phyloP scores from a whole-genome alignment of 2,888 invertebrate genomes.

The Ennomos erosarius region DNA sequence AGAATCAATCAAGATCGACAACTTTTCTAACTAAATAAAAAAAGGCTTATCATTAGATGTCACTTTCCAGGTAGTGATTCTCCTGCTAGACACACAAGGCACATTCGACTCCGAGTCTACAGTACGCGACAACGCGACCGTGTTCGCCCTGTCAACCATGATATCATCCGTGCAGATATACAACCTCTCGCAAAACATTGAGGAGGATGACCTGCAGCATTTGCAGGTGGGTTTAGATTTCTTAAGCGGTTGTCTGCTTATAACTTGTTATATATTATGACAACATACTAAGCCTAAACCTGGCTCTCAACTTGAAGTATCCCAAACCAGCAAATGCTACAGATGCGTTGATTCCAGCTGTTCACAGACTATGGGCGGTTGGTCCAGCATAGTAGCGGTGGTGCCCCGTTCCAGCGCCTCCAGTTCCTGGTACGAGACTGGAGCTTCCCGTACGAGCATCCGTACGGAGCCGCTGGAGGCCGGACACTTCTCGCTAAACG shows the following conservation, averaged over 20 bases:
- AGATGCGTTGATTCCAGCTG: constrained; percentile 79
- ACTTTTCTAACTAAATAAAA: too few species aligned
- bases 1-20: too few species aligned
- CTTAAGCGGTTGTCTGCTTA: too few species aligned
- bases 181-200: constrained; percentile 98
- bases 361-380: constrained; percentile 99
- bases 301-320: too few species aligned
- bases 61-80: constrained; percentile 89
- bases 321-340: too few species aligned
- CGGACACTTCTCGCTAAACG: constrained; percentile 93
- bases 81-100: constrained; percentile 98
- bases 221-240: constrained; percentile 85
- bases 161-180: constrained; percentile 98
- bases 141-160: constrained; percentile 99
- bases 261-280: too few species aligned
- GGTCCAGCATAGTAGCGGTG: constrained; percentile 93
- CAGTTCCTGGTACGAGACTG: constrained; percentile 97
- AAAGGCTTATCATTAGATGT: neutral
- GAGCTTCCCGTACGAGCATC: constrained; percentile 98
- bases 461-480: constrained; percentile 96
- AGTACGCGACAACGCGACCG: constrained; percentile 98
- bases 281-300: too few species aligned
- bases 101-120: constrained; percentile 99
- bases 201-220: constrained; percentile 99
- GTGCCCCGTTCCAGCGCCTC: constrained; percentile 95